A percentile compares a stretch with the other conserved stretches of the same genome.
Evolutionary conservation across 23 tunicate genomes (phyloP).

Genomic region (Trididemnum clinides): DNA sequence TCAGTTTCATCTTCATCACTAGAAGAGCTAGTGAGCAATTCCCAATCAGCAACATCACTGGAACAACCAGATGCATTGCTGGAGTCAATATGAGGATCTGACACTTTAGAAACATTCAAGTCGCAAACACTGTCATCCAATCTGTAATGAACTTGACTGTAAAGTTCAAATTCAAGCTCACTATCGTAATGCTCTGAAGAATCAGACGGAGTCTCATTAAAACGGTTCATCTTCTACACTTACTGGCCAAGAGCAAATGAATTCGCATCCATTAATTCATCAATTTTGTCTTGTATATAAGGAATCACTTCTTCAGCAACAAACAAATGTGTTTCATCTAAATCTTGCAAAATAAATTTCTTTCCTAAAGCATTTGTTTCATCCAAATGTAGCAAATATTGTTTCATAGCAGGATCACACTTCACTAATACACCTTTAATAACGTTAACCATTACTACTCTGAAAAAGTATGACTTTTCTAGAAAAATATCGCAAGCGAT

Average conservation of each 20-base stretch:
- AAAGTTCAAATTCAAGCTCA: constrained; percentile 51
- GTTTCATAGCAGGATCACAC: constrained; percentile 97
- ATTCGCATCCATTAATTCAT: constrained; percentile 78
- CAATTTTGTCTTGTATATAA: constrained; percentile 70
- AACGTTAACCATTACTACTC: constrained; percentile 79
- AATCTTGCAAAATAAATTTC: constrained; percentile 85
- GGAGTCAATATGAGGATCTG: not conserved
- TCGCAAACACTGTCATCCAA: no score
- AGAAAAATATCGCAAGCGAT: no score
- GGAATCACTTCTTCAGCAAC: constrained; percentile 64
- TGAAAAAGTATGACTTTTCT: not conserved
- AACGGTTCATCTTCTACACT: not conserved
- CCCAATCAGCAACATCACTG: constrained; percentile 31
- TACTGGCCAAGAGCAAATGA: constrained; percentile 84
- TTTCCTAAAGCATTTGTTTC: constrained; percentile 60
- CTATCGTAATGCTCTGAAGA: constrained; percentile 38
- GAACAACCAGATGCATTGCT: not conserved
- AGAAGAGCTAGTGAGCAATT: not conserved
- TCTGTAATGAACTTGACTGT: constrained; percentile 49
- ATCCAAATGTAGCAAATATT: constrained; percentile 84
- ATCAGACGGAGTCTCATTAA: not conserved
- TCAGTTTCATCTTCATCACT: not conserved
- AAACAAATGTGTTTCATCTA: constrained; percentile 91
- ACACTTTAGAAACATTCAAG: not conserved
- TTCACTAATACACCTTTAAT: constrained; percentile 79